phyloP scores from a whole-genome alignment of 2,113 vertebrate genomes.

The Gopherus evgoodei region DNA sequence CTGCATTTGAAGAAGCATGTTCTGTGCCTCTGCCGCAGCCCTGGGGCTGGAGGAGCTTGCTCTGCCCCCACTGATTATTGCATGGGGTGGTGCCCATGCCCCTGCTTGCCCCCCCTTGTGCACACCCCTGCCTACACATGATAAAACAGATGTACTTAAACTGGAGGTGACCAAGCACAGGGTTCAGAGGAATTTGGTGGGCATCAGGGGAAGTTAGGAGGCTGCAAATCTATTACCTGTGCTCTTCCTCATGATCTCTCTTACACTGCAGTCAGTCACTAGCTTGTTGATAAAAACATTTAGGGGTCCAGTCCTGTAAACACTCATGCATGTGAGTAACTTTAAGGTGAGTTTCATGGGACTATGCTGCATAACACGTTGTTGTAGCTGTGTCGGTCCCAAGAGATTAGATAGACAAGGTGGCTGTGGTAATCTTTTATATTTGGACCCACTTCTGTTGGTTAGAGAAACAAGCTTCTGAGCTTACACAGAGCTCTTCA shows the following conservation, averaged over 20 bases:
- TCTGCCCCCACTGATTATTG: neutral
- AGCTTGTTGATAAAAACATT: neutral
- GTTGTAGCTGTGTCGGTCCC: neutral
- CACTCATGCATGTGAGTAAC: neutral
- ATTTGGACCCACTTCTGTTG: neutral
- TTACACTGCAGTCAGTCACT: neutral
- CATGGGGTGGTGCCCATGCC: too few relatives aligned
- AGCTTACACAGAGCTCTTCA: neutral
- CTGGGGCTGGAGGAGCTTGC: too few relatives aligned
- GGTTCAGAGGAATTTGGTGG: neutral
- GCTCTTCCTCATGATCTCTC: neutral
- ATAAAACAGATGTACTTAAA: neutral
- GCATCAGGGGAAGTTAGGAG: neutral
- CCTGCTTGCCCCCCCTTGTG: too few relatives aligned
- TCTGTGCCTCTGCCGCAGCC: too few relatives aligned
- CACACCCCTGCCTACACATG: neutral
- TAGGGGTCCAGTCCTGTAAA: neutral
- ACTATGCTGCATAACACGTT: neutral
- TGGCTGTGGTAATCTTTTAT: neutral
- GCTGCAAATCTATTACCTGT: neutral
- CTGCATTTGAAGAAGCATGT: neutral
- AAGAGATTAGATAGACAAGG: neutral
- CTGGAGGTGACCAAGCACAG: neutral
- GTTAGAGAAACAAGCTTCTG: neutral
- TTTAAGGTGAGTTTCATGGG: neutral